These are phyloP conservation scores for Rhynchophorus ferrugineus DNA, from an alignment of 1,140 invertebrate species.

Conservation along the genomic window DNA sequence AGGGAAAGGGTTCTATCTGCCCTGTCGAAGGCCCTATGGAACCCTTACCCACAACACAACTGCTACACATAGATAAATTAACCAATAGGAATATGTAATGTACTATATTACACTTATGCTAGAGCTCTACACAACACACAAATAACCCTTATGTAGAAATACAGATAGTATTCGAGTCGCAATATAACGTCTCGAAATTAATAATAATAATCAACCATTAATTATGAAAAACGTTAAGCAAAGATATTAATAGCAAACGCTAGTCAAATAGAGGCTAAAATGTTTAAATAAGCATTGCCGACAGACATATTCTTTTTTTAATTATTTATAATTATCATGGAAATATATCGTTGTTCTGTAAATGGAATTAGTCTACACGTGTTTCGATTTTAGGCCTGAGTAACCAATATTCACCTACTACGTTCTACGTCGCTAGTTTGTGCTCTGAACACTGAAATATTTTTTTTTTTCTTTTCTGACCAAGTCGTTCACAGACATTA, in stretches of 20 bases:
- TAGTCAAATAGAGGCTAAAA: constrained; percentile 40
- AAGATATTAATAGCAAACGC: constrained; percentile 32
- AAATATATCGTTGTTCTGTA: constrained; percentile 43
- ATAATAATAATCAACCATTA: constrained; percentile 31
- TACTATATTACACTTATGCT: constrained; percentile 42
- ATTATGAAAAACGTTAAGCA: constrained; percentile 30
- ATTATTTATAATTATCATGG: constrained; percentile 34
- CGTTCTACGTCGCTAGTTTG: constrained; percentile 34
- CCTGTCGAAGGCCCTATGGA: constrained; percentile 13
- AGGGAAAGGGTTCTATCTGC: constrained; percentile 23
- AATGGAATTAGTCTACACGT: constrained; percentile 41
- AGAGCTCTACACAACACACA: constrained; percentile 43
- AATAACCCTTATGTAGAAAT: constrained; percentile 40
- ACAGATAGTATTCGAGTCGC: constrained; percentile 26
- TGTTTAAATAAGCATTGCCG: constrained; percentile 39
- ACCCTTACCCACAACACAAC: constrained; percentile 38
- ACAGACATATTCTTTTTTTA: constrained; percentile 35
- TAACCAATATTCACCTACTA: constrained; percentile 35
- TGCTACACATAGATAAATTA: constrained; percentile 43
- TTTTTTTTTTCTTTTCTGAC: constrained; percentile 5
- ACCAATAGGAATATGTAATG: constrained; percentile 40
- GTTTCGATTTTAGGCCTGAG: constrained; percentile 42
- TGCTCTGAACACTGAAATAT: constrained; percentile 30
- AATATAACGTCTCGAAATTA: constrained; percentile 24
- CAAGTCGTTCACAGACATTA: constrained; percentile 4